Percentiles rank a stretch among this genome's conserved stretches.
These are phyloP conservation scores for Callocephalon fimbriatum DNA, from an alignment of 2,113 vertebrate genomes.

Conservation along the genomic window DNA sequence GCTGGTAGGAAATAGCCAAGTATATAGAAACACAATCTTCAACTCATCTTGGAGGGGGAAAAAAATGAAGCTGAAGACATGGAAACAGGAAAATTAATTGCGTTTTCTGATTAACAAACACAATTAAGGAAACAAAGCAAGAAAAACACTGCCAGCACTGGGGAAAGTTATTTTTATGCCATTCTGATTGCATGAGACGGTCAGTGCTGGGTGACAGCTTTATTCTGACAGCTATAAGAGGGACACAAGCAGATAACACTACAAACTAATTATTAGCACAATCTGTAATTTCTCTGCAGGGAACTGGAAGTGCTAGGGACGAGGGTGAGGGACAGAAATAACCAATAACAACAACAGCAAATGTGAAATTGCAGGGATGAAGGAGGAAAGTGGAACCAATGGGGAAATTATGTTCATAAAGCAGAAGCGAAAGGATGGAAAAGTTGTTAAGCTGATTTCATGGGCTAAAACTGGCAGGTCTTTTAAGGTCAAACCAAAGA, in stretches of 20 bases:
- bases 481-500: conserved; percentile 58
- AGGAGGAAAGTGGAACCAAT: conserved; percentile 47
- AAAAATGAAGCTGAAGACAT: neutral
- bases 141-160: conserved; percentile 7
- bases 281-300: conserved; percentile 66
- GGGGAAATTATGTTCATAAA: conserved; percentile 56
- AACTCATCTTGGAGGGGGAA: neutral
- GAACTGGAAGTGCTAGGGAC: conserved; percentile 14
- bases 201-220: conserved; percentile 73
- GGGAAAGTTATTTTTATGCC: conserved; percentile 64
- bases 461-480: conserved; percentile 20
- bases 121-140: conserved; percentile 70
- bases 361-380: neutral
- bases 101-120: conserved; percentile 77
- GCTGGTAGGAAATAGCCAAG: neutral
- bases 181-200: conserved; percentile 26
- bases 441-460: conserved; percentile 65
- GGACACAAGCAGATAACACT: conserved; percentile 58
- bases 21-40: neutral
- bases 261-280: conserved; percentile 64
- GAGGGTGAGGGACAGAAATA: neutral
- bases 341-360: neutral
- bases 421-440: conserved; percentile 7
- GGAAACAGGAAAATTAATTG: conserved; percentile 63
- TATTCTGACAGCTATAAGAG: conserved; percentile 58